Conservation (phyloP, 2,113 vertebrate species). For the Reinhardtius hippoglossoides region DNA sequence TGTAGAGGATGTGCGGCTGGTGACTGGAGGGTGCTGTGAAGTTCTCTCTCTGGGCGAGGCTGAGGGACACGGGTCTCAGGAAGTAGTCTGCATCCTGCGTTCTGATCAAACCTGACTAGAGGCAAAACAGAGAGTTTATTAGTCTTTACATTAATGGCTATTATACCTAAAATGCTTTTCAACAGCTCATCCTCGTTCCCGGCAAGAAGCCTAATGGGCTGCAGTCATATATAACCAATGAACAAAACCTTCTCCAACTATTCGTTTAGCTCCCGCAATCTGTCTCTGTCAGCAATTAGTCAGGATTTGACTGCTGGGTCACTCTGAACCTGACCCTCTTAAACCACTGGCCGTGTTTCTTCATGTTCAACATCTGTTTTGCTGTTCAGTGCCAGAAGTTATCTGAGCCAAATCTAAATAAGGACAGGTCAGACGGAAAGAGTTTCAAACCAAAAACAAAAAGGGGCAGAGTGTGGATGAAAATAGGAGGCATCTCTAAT, state of each 20-base stretch:
- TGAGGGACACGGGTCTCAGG: conserved; percentile 84
- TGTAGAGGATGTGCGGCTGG: conserved; percentile 89
- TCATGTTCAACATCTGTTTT: conserved; percentile 73
- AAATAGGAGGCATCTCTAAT: conserved; percentile 2
- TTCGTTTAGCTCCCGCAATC: conserved; percentile 35
- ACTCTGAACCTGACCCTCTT: conserved; percentile 22
- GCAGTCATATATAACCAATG: conserved; percentile 10
- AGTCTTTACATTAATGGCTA: conserved; percentile 5
- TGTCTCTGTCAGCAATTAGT: conserved; percentile 64
- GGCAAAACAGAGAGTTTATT: conserved; percentile 65
- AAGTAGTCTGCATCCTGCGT: conserved; percentile 88
- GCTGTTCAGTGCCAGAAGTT: conserved; percentile 58
- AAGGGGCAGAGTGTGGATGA: conserved; percentile 10
- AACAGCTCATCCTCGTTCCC: no score
- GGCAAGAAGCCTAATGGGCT: background rate
- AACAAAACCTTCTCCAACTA: conserved; percentile 17
- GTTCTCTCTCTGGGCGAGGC: conserved; percentile 72
- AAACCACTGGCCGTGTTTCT: conserved; percentile 47
- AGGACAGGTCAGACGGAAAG: conserved; percentile 19
- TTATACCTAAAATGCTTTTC: background rate
- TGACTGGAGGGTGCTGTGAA: conserved; percentile 64
- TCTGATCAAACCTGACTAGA: conserved; percentile 91
- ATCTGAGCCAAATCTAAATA: conserved; percentile 60
- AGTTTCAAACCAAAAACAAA: background rate
- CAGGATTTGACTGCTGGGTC: conserved; percentile 45